Evolutionary conservation across 2,888 invertebrate species (phyloP).

Genomic region (Meiosimyza platycephala): DNA sequence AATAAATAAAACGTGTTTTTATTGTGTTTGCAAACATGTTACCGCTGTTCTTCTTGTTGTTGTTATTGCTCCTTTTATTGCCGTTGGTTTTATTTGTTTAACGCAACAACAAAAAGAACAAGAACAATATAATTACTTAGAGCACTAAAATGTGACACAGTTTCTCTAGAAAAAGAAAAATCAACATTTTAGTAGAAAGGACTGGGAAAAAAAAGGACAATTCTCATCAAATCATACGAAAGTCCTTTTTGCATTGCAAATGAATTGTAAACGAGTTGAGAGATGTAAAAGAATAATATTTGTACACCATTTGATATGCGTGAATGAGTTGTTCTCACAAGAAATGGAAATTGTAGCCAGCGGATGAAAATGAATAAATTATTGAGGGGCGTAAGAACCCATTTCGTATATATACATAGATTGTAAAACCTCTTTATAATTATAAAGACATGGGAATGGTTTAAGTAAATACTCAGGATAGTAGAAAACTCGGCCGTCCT

Average conservation of each 20-base stretch:
- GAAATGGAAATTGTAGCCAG: slow-evolving; percentile 7
- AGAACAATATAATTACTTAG: slow-evolving; percentile 28
- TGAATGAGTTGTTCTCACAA: slow-evolving; percentile 26
- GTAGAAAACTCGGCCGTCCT: no score
- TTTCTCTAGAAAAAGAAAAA: slow-evolving; percentile 16
- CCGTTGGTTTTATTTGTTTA: slow-evolving; percentile 1
- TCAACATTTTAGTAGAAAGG: neutral
- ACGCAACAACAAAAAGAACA: neutral
- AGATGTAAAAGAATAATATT: neutral
- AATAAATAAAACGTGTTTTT: slow-evolving; percentile 29
- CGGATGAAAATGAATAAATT: slow-evolving; percentile 23
- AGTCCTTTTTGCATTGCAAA: slow-evolving; percentile 27
- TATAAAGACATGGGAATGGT: neutral
- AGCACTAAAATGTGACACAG: slow-evolving; percentile 23
- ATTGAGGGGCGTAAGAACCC: neutral
- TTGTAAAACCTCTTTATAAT: no score
- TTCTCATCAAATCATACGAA: neutral
- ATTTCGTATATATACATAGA: no score
- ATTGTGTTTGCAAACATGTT: slow-evolving; percentile 24
- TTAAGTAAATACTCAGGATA: no score
- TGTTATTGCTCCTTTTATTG: neutral
- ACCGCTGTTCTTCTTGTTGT: neutral
- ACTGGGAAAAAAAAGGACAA: slow-evolving; percentile 7
- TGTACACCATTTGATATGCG: slow-evolving; percentile 25
- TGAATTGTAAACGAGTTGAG: slow-evolving; percentile 26